Conservation (phyloP, 2,113 vertebrate species). For the Piaya cayana region DNA sequence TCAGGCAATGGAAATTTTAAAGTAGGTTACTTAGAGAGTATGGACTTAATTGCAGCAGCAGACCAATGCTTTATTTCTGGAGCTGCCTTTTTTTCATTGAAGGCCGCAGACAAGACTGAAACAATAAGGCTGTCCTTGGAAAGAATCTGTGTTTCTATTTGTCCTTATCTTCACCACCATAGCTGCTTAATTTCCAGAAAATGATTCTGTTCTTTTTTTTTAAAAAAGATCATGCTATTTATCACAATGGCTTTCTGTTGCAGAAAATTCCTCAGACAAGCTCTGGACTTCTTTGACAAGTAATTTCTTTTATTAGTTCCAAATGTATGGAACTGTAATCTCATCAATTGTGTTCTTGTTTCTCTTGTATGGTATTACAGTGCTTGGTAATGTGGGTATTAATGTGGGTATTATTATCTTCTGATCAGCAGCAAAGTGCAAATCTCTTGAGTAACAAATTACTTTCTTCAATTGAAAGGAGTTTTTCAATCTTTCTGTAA, state of each 20-base stretch:
- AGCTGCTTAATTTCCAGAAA: background rate
- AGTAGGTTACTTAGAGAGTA: background rate
- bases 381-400: background rate
- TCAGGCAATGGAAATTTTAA: background rate
- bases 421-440: background rate
- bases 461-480: background rate
- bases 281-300: background rate
- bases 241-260: background rate
- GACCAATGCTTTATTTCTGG: background rate
- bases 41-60: background rate
- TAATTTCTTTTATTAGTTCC: background rate
- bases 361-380: background rate
- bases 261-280: background rate
- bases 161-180: background rate
- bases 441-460: background rate
- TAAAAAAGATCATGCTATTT: background rate
- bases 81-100: background rate
- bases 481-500: conserved; percentile 31
- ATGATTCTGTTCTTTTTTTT: background rate
- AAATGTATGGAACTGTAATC: background rate
- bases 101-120: background rate
- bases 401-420: background rate
- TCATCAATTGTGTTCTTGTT: background rate
- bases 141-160: background rate
- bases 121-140: background rate